Conservation (phyloP, 2,888 invertebrate species). For the Schizaphis graminum region DNA sequence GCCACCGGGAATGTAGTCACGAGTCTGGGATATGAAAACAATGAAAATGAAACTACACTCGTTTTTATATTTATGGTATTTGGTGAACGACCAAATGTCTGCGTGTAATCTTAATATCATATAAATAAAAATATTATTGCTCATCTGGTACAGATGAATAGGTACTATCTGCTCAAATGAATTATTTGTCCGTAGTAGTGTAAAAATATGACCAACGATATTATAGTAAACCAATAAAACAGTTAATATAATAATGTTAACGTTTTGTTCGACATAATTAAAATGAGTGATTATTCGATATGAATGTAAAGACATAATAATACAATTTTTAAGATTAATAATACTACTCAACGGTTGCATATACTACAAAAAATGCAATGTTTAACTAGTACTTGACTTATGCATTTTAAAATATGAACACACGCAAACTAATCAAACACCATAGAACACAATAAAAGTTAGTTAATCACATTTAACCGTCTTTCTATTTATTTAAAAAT, state of each 20-base stretch:
- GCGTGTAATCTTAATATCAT: not conserved
- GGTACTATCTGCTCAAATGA: not conserved
- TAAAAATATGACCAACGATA: not conserved
- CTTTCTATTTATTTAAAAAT: not conserved
- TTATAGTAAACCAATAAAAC: not conserved
- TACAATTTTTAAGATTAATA: not conserved
- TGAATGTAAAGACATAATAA: not conserved
- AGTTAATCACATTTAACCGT: not conserved
- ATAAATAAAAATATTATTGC: not conserved
- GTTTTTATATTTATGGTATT: not conserved
- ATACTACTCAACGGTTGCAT: not conserved
- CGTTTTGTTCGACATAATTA: not conserved
- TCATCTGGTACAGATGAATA: not conserved
- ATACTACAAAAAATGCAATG: not conserved
- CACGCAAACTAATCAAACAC: not conserved
- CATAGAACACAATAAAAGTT: not conserved
- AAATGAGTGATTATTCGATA: not conserved
- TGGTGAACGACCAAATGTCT: not conserved
- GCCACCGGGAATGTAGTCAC: not conserved
- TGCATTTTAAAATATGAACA: not conserved
- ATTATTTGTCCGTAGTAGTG: not conserved
- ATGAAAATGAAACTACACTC: constrained; percentile 2
- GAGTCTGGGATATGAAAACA: not conserved
- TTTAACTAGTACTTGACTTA: not conserved
- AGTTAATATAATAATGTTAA: not conserved